Evolutionary conservation across 2,113 vertebrate genomes (phyloP).

Genomic region (Eidolon helvum): DNA sequence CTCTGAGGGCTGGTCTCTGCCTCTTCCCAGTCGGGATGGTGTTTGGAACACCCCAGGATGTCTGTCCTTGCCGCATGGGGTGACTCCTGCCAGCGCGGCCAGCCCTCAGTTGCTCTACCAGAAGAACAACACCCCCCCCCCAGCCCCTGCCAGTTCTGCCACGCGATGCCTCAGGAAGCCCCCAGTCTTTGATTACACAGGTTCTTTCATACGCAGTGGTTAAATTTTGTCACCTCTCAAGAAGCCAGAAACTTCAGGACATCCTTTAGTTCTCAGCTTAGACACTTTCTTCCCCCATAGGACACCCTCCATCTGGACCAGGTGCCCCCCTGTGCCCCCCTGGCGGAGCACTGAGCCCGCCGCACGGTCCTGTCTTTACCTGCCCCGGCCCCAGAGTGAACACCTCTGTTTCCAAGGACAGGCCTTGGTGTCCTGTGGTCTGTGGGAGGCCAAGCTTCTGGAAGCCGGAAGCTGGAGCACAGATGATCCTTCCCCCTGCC

Average conservation of each 20-base stretch:
- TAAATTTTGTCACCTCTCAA: background rate
- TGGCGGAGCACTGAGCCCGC: background rate
- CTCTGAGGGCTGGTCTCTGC: background rate
- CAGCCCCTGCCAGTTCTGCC: background rate
- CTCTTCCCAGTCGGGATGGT: background rate
- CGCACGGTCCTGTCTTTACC: background rate
- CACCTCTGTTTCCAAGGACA: background rate
- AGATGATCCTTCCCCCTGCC: constrained; percentile 4
- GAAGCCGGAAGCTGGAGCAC: constrained; percentile 11
- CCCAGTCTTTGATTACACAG: background rate
- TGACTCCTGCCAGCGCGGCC: background rate
- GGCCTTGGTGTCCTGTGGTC: background rate
- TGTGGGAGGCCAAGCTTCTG: background rate
- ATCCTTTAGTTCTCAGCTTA: background rate
- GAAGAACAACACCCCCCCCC: background rate
- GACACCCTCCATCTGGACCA: background rate
- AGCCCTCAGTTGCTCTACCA: background rate
- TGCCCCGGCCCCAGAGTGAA: background rate
- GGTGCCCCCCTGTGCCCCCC: background rate
- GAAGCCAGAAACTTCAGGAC: background rate
- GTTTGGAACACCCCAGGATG: background rate
- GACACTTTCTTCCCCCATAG: background rate
- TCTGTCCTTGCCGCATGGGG: background rate
- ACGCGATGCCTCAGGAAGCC: background rate
- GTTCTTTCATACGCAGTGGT: background rate